These are phyloP conservation scores for Dryocosmus kuriphilus DNA, from an alignment of 2,888 invertebrate species.

Conservation along the genomic window DNA sequence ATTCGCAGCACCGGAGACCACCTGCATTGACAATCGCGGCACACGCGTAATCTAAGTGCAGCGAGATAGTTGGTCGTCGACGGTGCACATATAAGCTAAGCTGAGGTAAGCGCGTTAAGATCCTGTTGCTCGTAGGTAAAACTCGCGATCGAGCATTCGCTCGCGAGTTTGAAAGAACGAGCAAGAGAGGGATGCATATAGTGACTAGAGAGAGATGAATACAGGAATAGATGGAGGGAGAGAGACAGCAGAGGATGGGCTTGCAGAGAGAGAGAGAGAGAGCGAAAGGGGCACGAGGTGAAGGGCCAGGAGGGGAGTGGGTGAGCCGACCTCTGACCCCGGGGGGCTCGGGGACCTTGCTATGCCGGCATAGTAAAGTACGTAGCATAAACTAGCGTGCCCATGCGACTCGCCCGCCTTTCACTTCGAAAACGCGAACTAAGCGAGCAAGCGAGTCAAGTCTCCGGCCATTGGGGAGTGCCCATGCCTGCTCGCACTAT, in stretches of 20 bases:
- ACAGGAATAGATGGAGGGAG: conserved; percentile 50
- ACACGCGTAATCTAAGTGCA: conserved; percentile 39
- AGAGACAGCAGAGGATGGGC: conserved; percentile 42
- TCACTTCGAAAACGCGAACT: conserved; percentile 73
- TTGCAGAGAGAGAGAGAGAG: conserved; percentile 31
- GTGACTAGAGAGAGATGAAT: conserved; percentile 48
- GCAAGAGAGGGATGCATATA: conserved; percentile 50
- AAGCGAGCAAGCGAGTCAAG: conserved; percentile 45
- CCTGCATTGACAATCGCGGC: conserved; percentile 38
- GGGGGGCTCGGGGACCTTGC: conserved; percentile 74
- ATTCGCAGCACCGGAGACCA: conserved; percentile 27
- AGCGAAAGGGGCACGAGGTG: conserved; percentile 60
- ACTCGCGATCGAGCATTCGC: conserved; percentile 50
- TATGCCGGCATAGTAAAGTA: conserved; percentile 66
- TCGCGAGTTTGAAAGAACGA: conserved; percentile 30
- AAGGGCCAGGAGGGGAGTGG: conserved; percentile 70
- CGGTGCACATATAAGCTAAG: conserved; percentile 19
- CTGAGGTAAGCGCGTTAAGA: conserved; percentile 51
- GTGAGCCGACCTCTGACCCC: conserved; percentile 76
- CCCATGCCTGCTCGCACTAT: conserved; percentile 66
- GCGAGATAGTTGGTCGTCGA: conserved; percentile 22
- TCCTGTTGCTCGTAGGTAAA: conserved; percentile 61
- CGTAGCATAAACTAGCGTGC: conserved; percentile 66
- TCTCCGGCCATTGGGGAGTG: conserved; percentile 42
- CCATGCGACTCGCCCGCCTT: conserved; percentile 73